Conservation (phyloP, 2,888 invertebrate genomes). For the Cremastinae sp. region DNA sequence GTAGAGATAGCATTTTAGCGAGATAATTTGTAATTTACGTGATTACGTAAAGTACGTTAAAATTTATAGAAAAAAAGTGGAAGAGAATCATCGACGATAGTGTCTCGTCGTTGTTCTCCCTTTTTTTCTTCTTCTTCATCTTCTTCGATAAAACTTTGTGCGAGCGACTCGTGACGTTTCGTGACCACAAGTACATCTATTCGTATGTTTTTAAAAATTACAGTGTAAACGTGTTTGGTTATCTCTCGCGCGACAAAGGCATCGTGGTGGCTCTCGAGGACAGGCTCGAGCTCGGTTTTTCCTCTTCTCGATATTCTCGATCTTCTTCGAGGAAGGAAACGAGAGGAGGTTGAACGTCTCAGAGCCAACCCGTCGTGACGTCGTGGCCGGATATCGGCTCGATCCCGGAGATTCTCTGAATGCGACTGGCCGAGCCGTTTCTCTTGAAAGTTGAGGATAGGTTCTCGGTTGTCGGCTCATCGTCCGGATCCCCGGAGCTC, state of each 20-base stretch:
- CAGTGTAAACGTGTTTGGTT: constrained; percentile 54
- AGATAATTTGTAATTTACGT: constrained; percentile 22
- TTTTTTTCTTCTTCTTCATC: constrained; percentile 45
- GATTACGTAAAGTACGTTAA: constrained; percentile 27
- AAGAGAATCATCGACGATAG: constrained; percentile 37
- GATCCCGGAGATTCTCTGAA: constrained; percentile 87
- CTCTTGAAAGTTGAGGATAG: constrained; percentile 75
- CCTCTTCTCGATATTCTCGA: constrained; percentile 8
- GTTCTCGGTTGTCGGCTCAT: constrained; percentile 61
- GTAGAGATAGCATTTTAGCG: constrained; percentile 29
- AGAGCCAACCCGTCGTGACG: constrained; percentile 87
- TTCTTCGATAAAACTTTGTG: constrained; percentile 48
- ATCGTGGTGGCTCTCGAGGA: constrained; percentile 60
- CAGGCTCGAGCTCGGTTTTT: constrained; percentile 42
- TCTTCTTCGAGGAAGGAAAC: background rate
- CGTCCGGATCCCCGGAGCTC: constrained; percentile 48
- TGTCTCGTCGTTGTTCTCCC: constrained; percentile 48
- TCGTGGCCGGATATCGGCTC: constrained; percentile 89
- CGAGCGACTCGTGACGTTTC: constrained; percentile 37
- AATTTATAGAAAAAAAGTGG: background rate
- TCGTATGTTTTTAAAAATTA: constrained; percentile 30
- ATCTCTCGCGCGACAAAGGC: constrained; percentile 58
- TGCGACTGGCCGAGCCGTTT: constrained; percentile 84
- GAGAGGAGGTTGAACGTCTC: constrained; percentile 62
- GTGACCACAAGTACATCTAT: constrained; percentile 4